These are phyloP conservation scores for Ariopsis seemanni DNA, from an alignment of 2,113 vertebrate species.

Conservation along the genomic window DNA sequence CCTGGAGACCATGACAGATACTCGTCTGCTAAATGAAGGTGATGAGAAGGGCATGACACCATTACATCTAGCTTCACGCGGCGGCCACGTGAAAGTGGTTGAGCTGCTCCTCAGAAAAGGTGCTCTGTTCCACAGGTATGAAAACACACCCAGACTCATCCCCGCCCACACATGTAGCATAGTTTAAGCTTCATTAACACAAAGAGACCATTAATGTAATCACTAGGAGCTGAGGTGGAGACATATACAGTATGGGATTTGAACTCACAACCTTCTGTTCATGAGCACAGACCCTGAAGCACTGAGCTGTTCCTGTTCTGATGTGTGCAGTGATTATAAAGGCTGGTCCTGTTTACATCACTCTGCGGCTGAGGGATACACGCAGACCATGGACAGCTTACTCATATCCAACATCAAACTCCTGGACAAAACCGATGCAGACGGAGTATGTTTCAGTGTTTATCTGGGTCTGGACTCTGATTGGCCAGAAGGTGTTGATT, in stretches of 20 bases:
- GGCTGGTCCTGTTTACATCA: conserved; percentile 85
- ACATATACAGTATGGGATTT: background rate
- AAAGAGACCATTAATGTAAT: background rate
- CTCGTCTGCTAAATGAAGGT: conserved; percentile 83
- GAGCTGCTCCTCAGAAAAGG: conserved; percentile 83
- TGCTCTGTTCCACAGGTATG: conserved; percentile 81
- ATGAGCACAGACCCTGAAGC: background rate
- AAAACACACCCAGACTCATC: background rate
- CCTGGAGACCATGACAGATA: conserved; percentile 76
- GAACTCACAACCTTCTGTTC: background rate
- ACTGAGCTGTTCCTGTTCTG: background rate
- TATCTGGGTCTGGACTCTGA: background rate
- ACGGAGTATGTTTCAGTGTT: conserved; percentile 64
- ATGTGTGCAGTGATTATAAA: conserved; percentile 76
- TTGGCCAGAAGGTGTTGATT: background rate
- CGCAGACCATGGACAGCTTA: conserved; percentile 83
- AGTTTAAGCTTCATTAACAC: background rate
- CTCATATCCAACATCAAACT: conserved; percentile 80
- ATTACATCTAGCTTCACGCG: conserved; percentile 81
- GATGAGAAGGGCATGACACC: conserved; percentile 86
- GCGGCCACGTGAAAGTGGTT: conserved; percentile 84
- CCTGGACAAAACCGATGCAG: conserved; percentile 78
- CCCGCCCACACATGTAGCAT: background rate
- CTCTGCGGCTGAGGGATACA: conserved; percentile 80
- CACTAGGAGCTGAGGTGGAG: background rate